Conservation (phyloP, 2,888 invertebrate species). For the Leistus spinibarbis region DNA sequence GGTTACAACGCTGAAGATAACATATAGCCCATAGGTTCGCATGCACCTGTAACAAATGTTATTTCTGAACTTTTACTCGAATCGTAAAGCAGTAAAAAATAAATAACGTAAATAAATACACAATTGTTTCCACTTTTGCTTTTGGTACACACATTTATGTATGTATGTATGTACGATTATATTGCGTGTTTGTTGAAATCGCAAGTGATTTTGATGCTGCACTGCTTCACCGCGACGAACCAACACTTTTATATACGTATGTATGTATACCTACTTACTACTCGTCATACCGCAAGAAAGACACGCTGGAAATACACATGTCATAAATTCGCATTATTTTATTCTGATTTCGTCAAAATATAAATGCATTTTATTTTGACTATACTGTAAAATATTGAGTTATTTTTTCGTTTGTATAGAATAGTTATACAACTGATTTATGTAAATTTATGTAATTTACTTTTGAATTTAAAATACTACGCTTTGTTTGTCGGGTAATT, state of each 20-base stretch:
- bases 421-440: conserved; percentile 32
- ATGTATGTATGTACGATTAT: conserved; percentile 1
- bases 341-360: neutral
- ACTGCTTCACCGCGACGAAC: neutral
- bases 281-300: neutral
- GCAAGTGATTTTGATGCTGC: conserved; percentile 10
- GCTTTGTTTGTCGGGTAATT: conserved; percentile 24
- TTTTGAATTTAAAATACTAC: conserved; percentile 30
- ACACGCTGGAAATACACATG: neutral
- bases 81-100: conserved; percentile 29
- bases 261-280: neutral
- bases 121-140: conserved; percentile 33
- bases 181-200: conserved; percentile 14
- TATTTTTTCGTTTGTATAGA: conserved; percentile 1
- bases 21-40: neutral
- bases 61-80: conserved; percentile 16
- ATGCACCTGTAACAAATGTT: neutral
- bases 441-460: conserved; percentile 36
- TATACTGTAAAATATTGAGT: neutral
- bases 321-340: neutral
- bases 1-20: too few relatives aligned
- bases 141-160: conserved; percentile 10
- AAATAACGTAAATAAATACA: conserved; percentile 32
- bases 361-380: neutral
- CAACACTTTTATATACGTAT: neutral